Evolutionary conservation across 2,113 vertebrate species (phyloP).

Genomic region (Lepus europaeus): DNA sequence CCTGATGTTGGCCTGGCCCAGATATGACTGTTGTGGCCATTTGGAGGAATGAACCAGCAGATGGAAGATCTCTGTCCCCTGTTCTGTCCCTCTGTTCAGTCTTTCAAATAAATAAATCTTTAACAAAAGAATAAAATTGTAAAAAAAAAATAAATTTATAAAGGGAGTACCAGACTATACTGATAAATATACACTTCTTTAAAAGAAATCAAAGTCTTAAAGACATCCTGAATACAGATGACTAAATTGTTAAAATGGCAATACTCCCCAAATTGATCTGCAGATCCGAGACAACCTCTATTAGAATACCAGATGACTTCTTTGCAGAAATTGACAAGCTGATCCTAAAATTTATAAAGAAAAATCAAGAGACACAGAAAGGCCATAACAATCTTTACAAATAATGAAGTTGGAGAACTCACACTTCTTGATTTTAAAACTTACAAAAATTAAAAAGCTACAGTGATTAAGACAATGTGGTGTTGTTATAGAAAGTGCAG

Average conservation of each 20-base stretch:
- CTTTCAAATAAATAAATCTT: too few relatives aligned
- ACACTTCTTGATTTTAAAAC: slow-evolving; percentile 1
- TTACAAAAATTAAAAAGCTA: slow-evolving; percentile 8
- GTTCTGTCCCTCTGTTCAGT: too few relatives aligned
- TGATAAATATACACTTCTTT: slow-evolving; percentile 35
- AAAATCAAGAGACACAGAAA: slow-evolving; percentile 6
- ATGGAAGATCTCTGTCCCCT: too few relatives aligned
- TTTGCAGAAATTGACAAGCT: slow-evolving; percentile 24
- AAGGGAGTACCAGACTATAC: background rate
- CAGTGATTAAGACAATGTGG: background rate
- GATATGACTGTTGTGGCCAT: too few relatives aligned
- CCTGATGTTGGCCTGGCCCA: too few relatives aligned
- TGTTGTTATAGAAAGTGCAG: background rate
- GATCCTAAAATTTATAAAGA: slow-evolving; percentile 13
- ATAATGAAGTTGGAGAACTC: background rate
- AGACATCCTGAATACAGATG: background rate
- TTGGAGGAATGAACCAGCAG: too few relatives aligned
- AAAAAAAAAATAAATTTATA: background rate
- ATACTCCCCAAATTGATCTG: background rate
- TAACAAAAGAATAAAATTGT: too few relatives aligned
- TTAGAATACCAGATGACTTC: slow-evolving; percentile 43
- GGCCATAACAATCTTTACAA: slow-evolving; percentile 17
- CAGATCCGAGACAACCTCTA: background rate
- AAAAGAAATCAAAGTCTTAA: slow-evolving; percentile 48
- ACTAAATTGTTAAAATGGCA: background rate